Percentiles rank a stretch among this genome's conserved stretches.
Conservation (phyloP, 2,797 vertebrate species). For the Philypnodon macrostomus region DNA sequence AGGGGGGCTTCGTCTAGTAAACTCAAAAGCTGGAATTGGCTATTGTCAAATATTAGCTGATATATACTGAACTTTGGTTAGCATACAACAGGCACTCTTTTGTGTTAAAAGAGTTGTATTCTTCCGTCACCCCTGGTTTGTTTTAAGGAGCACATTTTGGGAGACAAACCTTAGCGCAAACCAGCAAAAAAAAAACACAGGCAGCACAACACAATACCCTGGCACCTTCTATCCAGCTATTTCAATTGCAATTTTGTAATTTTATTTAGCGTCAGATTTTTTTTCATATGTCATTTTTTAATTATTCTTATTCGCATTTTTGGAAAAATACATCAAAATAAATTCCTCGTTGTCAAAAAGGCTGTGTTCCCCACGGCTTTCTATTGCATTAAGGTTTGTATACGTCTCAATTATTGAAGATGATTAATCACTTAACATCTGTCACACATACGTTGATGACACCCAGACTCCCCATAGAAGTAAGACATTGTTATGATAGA, state of each 20-base stretch:
- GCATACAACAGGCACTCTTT: conserved; percentile 5
- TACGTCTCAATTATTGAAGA: conserved; percentile 71
- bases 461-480: conserved; percentile 87
- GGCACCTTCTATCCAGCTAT: too few species aligned
- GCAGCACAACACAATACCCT: conserved; percentile 10
- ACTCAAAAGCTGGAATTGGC: conserved; percentile 30
- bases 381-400: conserved; percentile 86
- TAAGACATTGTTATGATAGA: conserved; percentile 90
- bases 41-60: conserved; percentile 19
- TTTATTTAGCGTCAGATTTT: too few species aligned
- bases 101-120: conserved; percentile 29
- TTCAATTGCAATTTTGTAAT: too few species aligned
- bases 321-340: not conserved
- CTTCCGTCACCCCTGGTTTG: conserved; percentile 35
- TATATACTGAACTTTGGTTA: conserved; percentile 26
- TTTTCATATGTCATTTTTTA: not conserved
- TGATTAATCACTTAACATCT: conserved; percentile 75
- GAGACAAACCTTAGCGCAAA: conserved; percentile 84
- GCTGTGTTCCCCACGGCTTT: too few species aligned
- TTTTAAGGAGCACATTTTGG: conserved; percentile 60
- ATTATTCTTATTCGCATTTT: not conserved
- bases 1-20: conserved; percentile 64
- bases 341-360: too few species aligned
- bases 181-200: conserved; percentile 51
- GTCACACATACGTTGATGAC: conserved; percentile 79